These are phyloP conservation scores for Verasper variegatus DNA, from an alignment of 2,113 vertebrate species.

Conservation along the genomic window DNA sequence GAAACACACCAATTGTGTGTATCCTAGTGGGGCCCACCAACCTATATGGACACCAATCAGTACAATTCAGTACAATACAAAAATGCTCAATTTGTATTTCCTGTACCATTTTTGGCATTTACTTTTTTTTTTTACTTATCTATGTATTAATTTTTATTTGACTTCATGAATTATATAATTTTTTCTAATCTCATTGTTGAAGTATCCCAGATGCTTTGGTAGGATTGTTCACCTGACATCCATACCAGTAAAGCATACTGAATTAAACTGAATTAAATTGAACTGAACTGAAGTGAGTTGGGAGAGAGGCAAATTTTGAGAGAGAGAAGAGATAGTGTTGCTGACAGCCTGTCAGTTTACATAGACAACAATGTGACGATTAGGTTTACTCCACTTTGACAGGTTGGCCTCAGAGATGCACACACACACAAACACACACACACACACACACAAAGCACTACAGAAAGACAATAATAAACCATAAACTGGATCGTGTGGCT, in stretches of 20 bases:
- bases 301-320: slow-evolving; percentile 17
- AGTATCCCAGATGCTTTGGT: background rate
- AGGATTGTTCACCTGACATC: background rate
- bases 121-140: background rate
- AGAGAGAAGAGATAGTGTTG: slow-evolving; percentile 50
- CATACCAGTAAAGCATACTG: background rate
- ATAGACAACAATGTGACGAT: slow-evolving; percentile 60
- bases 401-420: slow-evolving; percentile 36
- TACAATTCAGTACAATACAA: too few relatives aligned
- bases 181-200: background rate
- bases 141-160: background rate
- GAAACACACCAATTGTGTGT: too few relatives aligned
- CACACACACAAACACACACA: background rate
- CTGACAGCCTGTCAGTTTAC: slow-evolving; percentile 72
- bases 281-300: background rate
- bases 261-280: background rate
- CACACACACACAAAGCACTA: background rate
- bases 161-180: background rate
- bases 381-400: slow-evolving; percentile 63
- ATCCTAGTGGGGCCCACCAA: too few relatives aligned
- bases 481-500: slow-evolving; percentile 16
- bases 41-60: too few relatives aligned
- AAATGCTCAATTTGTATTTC: too few relatives aligned
- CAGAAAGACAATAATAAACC: slow-evolving; percentile 21
- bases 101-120: too few relatives aligned